These are phyloP conservation scores for Oplegnathus fasciatus DNA, from an alignment of 2,113 vertebrate species.

Conservation along the genomic window DNA sequence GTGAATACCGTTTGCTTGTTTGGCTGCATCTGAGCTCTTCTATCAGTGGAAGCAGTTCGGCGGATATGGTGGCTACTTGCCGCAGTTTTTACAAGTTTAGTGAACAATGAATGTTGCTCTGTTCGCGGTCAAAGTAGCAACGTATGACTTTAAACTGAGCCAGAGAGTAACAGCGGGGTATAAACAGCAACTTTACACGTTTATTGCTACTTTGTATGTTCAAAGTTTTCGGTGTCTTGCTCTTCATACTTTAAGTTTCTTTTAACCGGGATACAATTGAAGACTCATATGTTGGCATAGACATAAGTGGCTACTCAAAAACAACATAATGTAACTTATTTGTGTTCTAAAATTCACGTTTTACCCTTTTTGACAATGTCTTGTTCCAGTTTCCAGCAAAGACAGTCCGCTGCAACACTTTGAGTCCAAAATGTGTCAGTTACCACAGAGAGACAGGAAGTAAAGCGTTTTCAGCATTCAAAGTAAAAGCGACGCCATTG, in stretches of 20 bases:
- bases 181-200: background rate
- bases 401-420: slow-evolving; percentile 43
- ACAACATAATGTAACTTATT: background rate
- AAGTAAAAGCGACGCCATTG: slow-evolving; percentile 48
- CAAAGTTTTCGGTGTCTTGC: slow-evolving; percentile 15
- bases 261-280: background rate
- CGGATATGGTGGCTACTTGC: slow-evolving; percentile 22
- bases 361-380: slow-evolving; percentile 7
- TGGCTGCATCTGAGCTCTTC: background rate
- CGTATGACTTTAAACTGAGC: background rate
- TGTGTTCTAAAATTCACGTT: slow-evolving; percentile 7
- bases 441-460: background rate
- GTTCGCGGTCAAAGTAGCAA: background rate
- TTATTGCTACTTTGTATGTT: background rate
- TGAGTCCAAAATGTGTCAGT: slow-evolving; percentile 20
- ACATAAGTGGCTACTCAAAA: background rate
- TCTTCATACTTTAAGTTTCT: slow-evolving; percentile 1
- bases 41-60: background rate
- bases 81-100: slow-evolving; percentile 37
- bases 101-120: slow-evolving; percentile 35
- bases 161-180: background rate
- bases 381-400: slow-evolving; percentile 41
- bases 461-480: background rate
- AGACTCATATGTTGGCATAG: background rate
- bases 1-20: background rate